Conservation (phyloP, 2,888 invertebrate genomes). For the Carcina quercana region DNA sequence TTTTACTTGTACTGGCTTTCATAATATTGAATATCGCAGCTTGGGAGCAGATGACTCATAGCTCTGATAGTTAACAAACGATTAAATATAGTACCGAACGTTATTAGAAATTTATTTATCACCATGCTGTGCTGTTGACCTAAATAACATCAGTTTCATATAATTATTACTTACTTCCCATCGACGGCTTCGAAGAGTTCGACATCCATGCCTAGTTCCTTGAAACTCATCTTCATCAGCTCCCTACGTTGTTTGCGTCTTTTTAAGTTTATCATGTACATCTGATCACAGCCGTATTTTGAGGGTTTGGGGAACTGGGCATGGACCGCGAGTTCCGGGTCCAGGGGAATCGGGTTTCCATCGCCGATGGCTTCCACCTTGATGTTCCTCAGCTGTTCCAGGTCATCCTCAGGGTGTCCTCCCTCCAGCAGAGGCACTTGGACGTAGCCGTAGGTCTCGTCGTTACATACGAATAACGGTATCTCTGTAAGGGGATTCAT, state of each 20-base stretch:
- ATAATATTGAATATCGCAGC: too few species aligned
- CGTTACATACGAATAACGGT: conserved; percentile 91
- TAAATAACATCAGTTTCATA: too few species aligned
- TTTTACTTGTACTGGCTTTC: too few species aligned
- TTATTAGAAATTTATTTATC: too few species aligned
- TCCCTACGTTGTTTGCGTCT: conserved; percentile 85
- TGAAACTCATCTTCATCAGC: conserved; percentile 87
- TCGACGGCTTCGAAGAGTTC: conserved; percentile 89
- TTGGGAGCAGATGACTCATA: too few species aligned
- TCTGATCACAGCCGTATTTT: conserved; percentile 82
- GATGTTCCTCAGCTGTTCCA: conserved; percentile 82
- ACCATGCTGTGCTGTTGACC: too few species aligned
- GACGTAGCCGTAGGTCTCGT: conserved; percentile 86
- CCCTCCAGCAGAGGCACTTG: conserved; percentile 85
- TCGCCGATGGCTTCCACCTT: conserved; percentile 83
- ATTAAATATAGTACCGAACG: too few species aligned
- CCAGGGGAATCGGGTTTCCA: conserved; percentile 55
- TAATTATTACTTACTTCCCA: conserved; percentile 78
- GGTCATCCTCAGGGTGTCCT: conserved; percentile 77
- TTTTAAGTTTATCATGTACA: conserved; percentile 94
- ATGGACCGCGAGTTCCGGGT: conserved; percentile 42
- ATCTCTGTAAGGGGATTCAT: too few species aligned
- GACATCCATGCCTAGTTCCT: conserved; percentile 87
- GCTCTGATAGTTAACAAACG: too few species aligned
- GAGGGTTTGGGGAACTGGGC: conserved; percentile 63